A percentile compares a stretch with the other conserved stretches of the same genome.
Conservation (phyloP, 2,797 vertebrate species). For the Lates japonicus region DNA sequence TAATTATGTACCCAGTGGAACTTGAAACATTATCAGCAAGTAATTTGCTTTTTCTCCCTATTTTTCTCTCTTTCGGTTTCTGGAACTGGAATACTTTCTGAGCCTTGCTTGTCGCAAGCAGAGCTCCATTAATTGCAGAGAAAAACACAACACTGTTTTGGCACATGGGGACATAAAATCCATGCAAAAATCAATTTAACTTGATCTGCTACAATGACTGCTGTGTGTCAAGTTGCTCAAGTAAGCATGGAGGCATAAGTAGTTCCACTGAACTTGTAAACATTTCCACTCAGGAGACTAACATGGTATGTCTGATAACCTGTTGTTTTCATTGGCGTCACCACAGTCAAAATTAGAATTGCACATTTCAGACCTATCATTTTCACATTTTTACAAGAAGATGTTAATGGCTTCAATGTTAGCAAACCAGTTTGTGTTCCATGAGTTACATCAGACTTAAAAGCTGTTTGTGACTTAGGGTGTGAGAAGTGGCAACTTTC, state of each 20-base stretch:
- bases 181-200: slow-evolving; percentile 2
- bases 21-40: slow-evolving; percentile 5
- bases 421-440: slow-evolving; percentile 20
- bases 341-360: not conserved
- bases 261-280: not conserved
- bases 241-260: not conserved
- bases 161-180: not conserved
- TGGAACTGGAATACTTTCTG: not conserved
- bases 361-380: not conserved
- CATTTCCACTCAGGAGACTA: not conserved
- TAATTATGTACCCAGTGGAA: slow-evolving; percentile 19
- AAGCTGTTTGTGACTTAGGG: slow-evolving; percentile 1
- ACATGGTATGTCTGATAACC: not conserved
- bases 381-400: slow-evolving; percentile 2
- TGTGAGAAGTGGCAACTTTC: not conserved
- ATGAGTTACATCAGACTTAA: not conserved
- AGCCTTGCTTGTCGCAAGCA: not conserved
- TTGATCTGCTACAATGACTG: not conserved
- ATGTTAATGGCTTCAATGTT: not conserved
- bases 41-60: not conserved
- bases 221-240: not conserved
- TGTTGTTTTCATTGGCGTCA: not conserved
- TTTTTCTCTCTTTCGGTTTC: not conserved
- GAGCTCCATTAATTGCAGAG: not conserved
- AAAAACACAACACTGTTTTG: slow-evolving; percentile 10